Percentiles rank a stretch among this genome's conserved stretches.
These are phyloP conservation scores for Onchidella celtica DNA, from an alignment of 2,888 invertebrate species.

Conservation along the genomic window DNA sequence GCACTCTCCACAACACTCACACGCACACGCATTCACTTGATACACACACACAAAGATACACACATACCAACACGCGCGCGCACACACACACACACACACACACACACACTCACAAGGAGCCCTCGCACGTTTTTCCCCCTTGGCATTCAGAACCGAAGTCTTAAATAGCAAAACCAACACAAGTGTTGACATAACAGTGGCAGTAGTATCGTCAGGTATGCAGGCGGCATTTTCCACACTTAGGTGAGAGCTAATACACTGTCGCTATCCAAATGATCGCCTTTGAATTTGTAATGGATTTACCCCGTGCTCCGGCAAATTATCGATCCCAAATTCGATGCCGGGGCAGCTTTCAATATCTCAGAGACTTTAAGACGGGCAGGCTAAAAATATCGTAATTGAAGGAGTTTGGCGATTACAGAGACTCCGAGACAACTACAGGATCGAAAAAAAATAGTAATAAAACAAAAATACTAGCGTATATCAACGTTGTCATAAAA, in stretches of 20 bases:
- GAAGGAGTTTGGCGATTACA: too few relatives aligned
- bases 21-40: not conserved
- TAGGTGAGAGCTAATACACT: not conserved
- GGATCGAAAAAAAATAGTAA: too few relatives aligned
- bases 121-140: not conserved
- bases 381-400: too few relatives aligned
- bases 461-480: too few relatives aligned
- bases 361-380: too few relatives aligned
- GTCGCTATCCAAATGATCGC: not conserved
- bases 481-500: too few relatives aligned
- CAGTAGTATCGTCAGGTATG: not conserved
- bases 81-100: not conserved
- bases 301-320: too few relatives aligned
- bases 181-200: not conserved
- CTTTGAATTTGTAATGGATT: too few relatives aligned
- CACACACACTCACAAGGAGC: not conserved
- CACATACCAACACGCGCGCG: not conserved
- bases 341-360: too few relatives aligned
- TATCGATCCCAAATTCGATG: too few relatives aligned
- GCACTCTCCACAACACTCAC: conserved; percentile 2
- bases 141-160: not conserved
- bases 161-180: not conserved
- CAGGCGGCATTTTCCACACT: not conserved
- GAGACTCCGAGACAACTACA: too few relatives aligned
- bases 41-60: not conserved